These are phyloP conservation scores for Leptobrachium ailaonicum DNA, from an alignment of 2,113 vertebrate genomes.

Conservation along the genomic window DNA sequence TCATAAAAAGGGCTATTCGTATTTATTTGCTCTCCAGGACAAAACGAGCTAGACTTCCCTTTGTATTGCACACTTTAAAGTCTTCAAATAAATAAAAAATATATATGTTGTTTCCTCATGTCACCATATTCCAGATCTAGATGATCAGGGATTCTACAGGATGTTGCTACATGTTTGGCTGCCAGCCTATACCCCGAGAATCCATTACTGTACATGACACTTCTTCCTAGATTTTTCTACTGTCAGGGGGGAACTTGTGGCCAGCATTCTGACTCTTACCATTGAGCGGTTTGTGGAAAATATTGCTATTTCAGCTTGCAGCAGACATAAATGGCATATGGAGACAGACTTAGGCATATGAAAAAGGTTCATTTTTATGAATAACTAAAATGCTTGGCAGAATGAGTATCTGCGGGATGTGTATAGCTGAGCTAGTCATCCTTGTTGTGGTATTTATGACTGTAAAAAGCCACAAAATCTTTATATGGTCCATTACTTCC, in stretches of 20 bases:
- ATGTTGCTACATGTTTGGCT: constrained; percentile 6
- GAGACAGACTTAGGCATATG: constrained; percentile 12
- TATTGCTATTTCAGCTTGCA: constrained; percentile 26
- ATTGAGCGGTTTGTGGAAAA: constrained; percentile 44
- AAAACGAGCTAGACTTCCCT: no score
- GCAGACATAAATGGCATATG: constrained; percentile 34
- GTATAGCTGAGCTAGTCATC: constrained; percentile 23
- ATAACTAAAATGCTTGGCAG: constrained; percentile 33
- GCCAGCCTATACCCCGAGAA: neutral
- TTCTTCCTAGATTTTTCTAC: constrained; percentile 9
- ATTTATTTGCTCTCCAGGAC: no score
- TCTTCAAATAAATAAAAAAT: no score
- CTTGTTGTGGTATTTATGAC: constrained; percentile 17
- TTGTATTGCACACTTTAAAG: no score
- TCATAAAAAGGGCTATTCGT: no score
- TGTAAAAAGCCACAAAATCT: constrained; percentile 33
- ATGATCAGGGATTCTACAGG: neutral
- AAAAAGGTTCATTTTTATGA: constrained; percentile 31
- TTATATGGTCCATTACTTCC: constrained; percentile 34
- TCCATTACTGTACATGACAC: constrained; percentile 39
- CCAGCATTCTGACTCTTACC: constrained; percentile 24
- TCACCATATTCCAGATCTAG: neutral
- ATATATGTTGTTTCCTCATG: neutral
- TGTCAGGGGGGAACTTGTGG: constrained; percentile 44
- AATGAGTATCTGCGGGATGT: neutral